These are phyloP conservation scores for Galagoides demidoff DNA, from an alignment of 2,797 vertebrate genomes.

Conservation along the genomic window DNA sequence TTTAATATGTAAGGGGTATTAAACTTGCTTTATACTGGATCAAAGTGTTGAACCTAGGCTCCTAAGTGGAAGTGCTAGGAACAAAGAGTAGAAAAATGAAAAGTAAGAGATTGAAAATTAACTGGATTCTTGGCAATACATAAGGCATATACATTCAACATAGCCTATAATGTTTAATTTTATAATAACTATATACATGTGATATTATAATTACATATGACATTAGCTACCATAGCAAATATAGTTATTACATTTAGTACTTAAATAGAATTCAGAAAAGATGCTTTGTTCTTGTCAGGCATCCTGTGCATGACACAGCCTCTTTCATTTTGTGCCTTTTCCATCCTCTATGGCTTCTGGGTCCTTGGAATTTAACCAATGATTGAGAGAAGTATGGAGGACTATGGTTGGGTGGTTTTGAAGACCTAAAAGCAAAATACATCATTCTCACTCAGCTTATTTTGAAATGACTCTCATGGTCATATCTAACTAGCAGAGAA, in stretches of 20 bases:
- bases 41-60: neutral
- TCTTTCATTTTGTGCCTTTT: neutral
- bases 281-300: neutral
- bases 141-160: neutral
- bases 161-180: neutral
- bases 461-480: neutral
- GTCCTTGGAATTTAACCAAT: neutral
- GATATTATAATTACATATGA: neutral
- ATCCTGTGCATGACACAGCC: neutral
- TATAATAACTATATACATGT: neutral
- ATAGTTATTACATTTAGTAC: neutral
- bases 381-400: neutral
- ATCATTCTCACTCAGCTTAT: neutral
- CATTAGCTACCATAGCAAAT: neutral
- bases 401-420: neutral
- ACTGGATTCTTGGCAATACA: neutral
- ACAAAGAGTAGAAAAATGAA: neutral
- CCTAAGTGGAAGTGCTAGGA: neutral
- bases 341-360: neutral
- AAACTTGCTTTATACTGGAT: neutral
- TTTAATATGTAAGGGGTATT: neutral
- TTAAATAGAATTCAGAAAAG: neutral
- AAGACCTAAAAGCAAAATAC: neutral
- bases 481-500: neutral
- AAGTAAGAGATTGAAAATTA: neutral